A percentile compares a stretch with the other conserved stretches of the same genome.
Evolutionary conservation across 2,113 vertebrate species (phyloP).

Genomic region (Microcebus ravelobensis): DNA sequence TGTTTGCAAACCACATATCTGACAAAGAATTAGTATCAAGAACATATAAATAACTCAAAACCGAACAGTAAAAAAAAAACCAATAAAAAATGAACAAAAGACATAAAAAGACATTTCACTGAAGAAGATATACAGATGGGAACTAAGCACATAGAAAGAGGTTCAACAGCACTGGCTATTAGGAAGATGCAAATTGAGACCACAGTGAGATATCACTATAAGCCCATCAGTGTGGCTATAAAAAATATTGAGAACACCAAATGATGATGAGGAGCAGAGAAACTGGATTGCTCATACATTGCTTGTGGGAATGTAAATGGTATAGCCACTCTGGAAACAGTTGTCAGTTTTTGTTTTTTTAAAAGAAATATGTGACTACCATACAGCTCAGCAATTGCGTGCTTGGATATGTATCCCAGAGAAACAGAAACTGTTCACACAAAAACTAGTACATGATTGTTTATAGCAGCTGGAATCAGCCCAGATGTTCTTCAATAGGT

Average conservation of each 20-base stretch:
- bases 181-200: not conserved
- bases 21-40: not conserved
- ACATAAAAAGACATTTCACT: not conserved
- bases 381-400: not conserved
- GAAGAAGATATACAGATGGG: not conserved
- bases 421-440: not conserved
- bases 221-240: not conserved
- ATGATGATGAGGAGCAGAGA: not conserved
- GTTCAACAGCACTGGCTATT: not conserved
- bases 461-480: not conserved
- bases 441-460: not conserved
- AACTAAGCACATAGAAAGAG: not conserved
- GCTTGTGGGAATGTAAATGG: not conserved
- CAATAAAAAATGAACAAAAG: not conserved
- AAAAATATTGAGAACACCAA: not conserved
- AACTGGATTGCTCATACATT: not conserved
- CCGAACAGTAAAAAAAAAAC: not conserved
- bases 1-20: not conserved
- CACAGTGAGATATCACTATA: not conserved
- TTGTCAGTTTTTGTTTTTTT: not conserved
- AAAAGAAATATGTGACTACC: not conserved
- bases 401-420: not conserved
- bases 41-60: not conserved
- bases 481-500: not conserved
- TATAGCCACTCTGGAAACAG: not conserved